Conservation (phyloP, 2,113 vertebrate genomes). For the Poecilia latipinna region DNA sequence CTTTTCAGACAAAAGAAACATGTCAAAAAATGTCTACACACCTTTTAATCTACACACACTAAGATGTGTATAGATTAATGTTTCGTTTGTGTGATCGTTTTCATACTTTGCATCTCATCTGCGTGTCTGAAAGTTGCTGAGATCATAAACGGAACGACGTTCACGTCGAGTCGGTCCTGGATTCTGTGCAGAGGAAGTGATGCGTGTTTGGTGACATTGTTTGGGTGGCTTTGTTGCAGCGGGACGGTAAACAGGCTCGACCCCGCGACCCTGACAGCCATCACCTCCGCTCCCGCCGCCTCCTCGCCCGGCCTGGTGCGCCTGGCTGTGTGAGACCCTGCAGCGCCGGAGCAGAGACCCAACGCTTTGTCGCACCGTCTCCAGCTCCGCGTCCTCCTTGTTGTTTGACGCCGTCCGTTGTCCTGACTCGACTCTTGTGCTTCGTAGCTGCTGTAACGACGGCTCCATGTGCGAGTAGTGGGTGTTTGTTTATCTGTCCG, state of each 20-base stretch:
- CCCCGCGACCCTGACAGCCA: slow-evolving; percentile 78
- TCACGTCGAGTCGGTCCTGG: too few species aligned
- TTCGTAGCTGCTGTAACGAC: slow-evolving; percentile 29
- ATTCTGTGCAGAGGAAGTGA: too few species aligned
- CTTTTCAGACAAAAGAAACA: not conserved
- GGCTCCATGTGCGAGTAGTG: slow-evolving; percentile 28
- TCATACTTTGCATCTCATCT: too few species aligned
- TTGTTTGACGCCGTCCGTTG: not conserved
- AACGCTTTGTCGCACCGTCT: slow-evolving; percentile 24
- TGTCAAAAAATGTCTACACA: not conserved
- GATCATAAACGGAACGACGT: too few species aligned
- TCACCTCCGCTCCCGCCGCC: slow-evolving; percentile 82
- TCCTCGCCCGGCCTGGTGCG: slow-evolving; percentile 87
- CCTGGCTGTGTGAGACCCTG: slow-evolving; percentile 85
- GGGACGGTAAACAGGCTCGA: slow-evolving; percentile 90
- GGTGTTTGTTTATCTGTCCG: slow-evolving; percentile 38
- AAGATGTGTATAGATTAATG: not conserved
- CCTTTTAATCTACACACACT: not conserved
- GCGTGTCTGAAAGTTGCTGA: too few species aligned
- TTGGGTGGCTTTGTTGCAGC: slow-evolving; percentile 37
- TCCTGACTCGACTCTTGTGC: slow-evolving; percentile 30
- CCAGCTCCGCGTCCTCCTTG: not conserved
- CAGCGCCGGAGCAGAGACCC: slow-evolving; percentile 2
- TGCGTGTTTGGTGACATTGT: not conserved
- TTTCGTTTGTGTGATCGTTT: too few species aligned